Evolutionary conservation across 2,888 invertebrate genomes (phyloP), one percentile per base, ranked within the genome.

Genomic region (Scaptomyza parva): DNA sequence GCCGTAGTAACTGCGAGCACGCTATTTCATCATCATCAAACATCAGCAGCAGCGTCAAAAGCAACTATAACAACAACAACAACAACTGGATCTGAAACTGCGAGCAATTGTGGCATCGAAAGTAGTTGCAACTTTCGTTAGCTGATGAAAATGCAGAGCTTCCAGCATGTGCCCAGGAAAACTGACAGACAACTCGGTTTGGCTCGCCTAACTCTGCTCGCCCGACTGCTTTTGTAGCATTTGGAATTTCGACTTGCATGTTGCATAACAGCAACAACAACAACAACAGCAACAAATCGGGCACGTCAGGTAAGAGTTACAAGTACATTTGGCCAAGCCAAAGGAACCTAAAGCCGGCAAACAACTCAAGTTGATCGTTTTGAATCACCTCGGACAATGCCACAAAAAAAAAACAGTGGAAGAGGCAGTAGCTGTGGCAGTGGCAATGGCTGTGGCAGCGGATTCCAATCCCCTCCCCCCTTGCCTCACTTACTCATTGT

Each of bases 1-100:
- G 64, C 18, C 53, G 12, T 47, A 28, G 67, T 76, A 74, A 80
- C 75, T 68, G 55, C 70, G 65, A 60, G 81, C 86, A 84, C 84
- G 83, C 86, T 70, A 84, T 84, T 84, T 86, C 83, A 88, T 84
- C 83, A 84, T 84, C 83, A 88, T 88, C 88, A 82, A 83, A 78
- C 85, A 75, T 54, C 79, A 80, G 70, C 55, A 58, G 54, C 65
- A 57, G 55, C 45, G 50, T 50, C 70, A 67, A 60, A 50, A 65
- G 43, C 69, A 54, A 37, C 37, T 37, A 20, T 37, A 58, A 37
- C 61, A 43, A 8, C 45, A 47, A 30, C 30, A 54, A 18, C 55
- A 50, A 40, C 45, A 61, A 72, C 66, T 61, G 76, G 53, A 73
- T 76, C 22, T 54, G 59, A 33, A n/a, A 22, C 33, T 24, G 37